Percentiles rank a stretch among this genome's conserved stretches.
These are phyloP conservation scores for Leptopterna dolabrata DNA, from an alignment of 2,888 invertebrate genomes.

Conservation along the genomic window DNA sequence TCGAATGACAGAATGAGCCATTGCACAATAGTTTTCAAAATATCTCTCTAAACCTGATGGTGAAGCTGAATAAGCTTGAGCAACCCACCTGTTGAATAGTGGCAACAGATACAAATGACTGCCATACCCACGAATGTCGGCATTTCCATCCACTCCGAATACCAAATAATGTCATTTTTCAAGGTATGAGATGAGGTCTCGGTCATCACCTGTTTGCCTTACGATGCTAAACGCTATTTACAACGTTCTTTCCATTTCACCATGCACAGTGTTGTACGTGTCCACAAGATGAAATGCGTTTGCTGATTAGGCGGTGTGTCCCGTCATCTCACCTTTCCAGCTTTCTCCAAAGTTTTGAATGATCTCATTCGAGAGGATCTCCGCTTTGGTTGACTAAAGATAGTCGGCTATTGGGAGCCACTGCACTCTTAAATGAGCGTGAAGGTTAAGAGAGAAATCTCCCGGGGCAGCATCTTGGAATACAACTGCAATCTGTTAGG, in stretches of 20 bases:
- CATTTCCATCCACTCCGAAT: too few species aligned
- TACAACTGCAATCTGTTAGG: too few species aligned
- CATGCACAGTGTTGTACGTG: neutral
- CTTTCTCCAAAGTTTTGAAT: slow-evolving; percentile 10
- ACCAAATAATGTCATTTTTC: too few species aligned
- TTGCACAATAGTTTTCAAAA: too few species aligned
- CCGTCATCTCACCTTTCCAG: neutral
- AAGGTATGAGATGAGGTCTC: too few species aligned
- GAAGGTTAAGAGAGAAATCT: neutral
- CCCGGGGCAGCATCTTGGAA: too few species aligned
- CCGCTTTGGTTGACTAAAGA: neutral
- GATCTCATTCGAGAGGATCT: slow-evolving; percentile 12
- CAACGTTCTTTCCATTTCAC: neutral
- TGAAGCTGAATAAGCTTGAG: too few species aligned
- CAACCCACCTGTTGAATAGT: too few species aligned
- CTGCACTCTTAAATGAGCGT: neutral
- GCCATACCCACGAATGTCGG: too few species aligned
- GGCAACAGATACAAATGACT: too few species aligned
- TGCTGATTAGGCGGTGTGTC: neutral
- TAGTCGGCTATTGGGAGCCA: neutral
- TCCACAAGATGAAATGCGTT: neutral
- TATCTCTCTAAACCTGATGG: too few species aligned
- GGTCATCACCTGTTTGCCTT: neutral
- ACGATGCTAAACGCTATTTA: neutral
- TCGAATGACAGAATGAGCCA: too few species aligned